phyloP scores from a whole-genome alignment of 2,797 vertebrate species.

The Cuniculus paca region DNA sequence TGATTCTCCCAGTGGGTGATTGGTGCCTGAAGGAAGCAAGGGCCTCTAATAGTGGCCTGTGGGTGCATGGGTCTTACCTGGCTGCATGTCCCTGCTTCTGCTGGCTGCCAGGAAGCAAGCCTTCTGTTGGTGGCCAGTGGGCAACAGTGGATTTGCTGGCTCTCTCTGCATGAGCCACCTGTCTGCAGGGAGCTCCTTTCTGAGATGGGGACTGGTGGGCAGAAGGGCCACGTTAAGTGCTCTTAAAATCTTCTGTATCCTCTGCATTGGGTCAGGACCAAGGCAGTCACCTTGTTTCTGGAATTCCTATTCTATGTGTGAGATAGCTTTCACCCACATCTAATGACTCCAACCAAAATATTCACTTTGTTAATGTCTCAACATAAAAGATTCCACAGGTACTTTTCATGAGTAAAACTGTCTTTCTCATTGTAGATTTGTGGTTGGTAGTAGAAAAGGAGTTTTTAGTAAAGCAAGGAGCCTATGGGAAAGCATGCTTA shows the following conservation, averaged over 20 bases:
- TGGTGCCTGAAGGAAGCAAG: too few species aligned
- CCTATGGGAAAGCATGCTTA: accelerated
- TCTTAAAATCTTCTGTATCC: neutral
- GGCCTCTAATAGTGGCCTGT: too few species aligned
- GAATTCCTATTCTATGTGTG: neutral
- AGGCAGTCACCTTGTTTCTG: neutral
- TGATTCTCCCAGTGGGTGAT: too few species aligned
- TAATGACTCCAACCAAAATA: neutral
- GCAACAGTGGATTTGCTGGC: too few species aligned
- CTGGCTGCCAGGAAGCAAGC: too few species aligned
- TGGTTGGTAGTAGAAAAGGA: neutral
- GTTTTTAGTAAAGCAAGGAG: neutral
- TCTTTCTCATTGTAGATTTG: neutral
- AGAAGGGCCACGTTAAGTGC: too few species aligned
- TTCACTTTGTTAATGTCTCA: neutral
- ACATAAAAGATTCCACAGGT: neutral
- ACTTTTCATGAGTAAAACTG: neutral
- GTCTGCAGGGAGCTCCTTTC: too few species aligned
- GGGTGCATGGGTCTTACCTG: too few species aligned
- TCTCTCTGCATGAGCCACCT: too few species aligned
- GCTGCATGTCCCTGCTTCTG: too few species aligned
- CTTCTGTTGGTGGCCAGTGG: too few species aligned
- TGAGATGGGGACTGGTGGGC: too few species aligned
- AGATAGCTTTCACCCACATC: neutral
- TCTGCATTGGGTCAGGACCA: neutral